Evolutionary conservation across 2,888 invertebrate genomes (phyloP).

Genomic region (Erynnis tages): DNA sequence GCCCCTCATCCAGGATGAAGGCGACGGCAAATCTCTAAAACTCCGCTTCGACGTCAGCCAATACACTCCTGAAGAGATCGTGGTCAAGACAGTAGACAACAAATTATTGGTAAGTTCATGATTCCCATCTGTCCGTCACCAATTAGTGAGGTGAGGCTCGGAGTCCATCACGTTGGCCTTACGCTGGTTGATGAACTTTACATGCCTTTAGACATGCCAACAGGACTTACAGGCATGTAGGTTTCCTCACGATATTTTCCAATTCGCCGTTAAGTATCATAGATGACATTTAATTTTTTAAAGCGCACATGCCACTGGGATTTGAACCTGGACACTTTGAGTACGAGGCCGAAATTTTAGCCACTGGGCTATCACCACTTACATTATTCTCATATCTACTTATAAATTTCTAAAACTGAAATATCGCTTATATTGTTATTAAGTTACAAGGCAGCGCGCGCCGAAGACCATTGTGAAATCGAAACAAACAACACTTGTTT

Average conservation of each 20-base stretch:
- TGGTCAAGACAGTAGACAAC: slow-evolving; percentile 99
- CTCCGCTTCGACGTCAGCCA: slow-evolving; percentile 98
- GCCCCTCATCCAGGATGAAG: slow-evolving; percentile 96
- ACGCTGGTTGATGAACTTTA: too few species aligned
- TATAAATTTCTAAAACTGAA: too few species aligned
- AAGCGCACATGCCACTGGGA: too few species aligned
- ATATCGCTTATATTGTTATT: too few species aligned
- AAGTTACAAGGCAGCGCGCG: too few species aligned
- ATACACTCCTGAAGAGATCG: slow-evolving; percentile 98
- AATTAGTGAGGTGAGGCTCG: neutral
- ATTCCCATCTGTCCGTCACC: neutral
- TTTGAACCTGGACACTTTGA: too few species aligned
- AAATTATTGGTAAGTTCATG: slow-evolving; percentile 90
- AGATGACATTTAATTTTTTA: too few species aligned
- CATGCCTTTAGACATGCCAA: neutral
- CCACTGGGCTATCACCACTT: too few species aligned
- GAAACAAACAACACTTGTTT: neutral
- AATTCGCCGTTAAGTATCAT: too few species aligned
- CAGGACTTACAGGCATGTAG: neutral
- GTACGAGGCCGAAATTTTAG: too few species aligned
- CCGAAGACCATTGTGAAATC: too few species aligned
- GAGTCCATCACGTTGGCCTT: neutral
- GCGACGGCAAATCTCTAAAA: slow-evolving; percentile 95
- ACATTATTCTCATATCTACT: too few species aligned
- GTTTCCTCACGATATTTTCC: neutral